A percentile compares a stretch with the other conserved stretches of the same genome.
Evolutionary conservation across 2,888 invertebrate species (phyloP).

Genomic region (Eupithecia insigniata): DNA sequence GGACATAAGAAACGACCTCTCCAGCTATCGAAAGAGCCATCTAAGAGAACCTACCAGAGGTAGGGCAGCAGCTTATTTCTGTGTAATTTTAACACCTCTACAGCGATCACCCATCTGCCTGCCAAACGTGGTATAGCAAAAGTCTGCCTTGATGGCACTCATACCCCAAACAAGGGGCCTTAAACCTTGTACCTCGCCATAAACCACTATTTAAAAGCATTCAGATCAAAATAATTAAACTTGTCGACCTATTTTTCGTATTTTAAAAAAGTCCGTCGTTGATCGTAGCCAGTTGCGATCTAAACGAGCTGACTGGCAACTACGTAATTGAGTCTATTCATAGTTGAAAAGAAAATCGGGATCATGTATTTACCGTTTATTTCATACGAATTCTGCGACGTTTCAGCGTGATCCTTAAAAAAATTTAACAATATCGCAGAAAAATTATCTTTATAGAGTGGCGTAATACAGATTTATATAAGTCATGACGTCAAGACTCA

Average conservation of each 20-base stretch:
- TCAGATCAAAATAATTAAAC: no score
- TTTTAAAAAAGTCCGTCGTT: not conserved
- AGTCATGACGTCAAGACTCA: no score
- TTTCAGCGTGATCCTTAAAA: not conserved
- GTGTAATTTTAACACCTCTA: not conserved
- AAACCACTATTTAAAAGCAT: not conserved
- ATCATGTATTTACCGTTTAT: slow-evolving; percentile 46
- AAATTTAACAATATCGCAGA: not conserved
- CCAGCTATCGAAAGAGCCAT: no score
- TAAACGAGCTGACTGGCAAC: slow-evolving; percentile 46
- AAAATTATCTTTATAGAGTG: not conserved
- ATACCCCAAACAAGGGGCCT: no score
- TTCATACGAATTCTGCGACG: slow-evolving; percentile 38
- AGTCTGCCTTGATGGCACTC: not conserved
- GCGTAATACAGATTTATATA: no score
- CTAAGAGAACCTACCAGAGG: not conserved
- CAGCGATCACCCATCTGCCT: not conserved
- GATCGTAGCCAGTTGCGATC: slow-evolving; percentile 39
- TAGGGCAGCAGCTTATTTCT: not conserved
- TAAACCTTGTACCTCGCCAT: not conserved
- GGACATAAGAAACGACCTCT: no score
- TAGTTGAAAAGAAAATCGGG: slow-evolving; percentile 52
- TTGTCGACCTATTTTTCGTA: not conserved
- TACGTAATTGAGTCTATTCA: slow-evolving; percentile 57
- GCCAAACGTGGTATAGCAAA: not conserved